Evolutionary conservation across 2,797 vertebrate genomes (phyloP).

Genomic region (Xenopus petersii): DNA sequence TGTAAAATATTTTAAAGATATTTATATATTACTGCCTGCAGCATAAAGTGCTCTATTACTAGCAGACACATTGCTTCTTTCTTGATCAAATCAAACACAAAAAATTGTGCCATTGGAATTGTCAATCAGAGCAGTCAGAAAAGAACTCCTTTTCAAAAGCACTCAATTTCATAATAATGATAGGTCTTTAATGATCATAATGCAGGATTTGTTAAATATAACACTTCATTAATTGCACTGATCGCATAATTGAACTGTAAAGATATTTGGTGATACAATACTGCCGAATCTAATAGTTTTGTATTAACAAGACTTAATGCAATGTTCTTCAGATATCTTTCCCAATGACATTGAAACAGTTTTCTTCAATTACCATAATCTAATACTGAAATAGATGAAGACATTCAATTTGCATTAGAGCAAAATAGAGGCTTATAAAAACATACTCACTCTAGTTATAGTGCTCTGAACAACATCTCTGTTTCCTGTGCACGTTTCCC

Average conservation of each 20-base stretch:
- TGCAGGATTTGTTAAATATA: neutral
- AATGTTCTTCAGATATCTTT: conserved; percentile 21
- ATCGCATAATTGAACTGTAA: neutral
- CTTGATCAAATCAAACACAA: neutral
- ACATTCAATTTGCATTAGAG: conserved; percentile 32
- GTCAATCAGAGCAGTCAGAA: neutral
- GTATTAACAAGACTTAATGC: neutral
- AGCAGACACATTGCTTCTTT: too few relatives aligned
- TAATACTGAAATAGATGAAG: conserved; percentile 31
- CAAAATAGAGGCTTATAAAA: conserved; percentile 31
- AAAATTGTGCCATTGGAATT: neutral
- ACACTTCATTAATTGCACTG: neutral
- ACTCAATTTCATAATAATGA: neutral
- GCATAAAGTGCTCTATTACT: too few relatives aligned
- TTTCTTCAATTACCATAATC: conserved; percentile 35
- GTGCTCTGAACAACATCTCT: neutral
- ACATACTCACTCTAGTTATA: neutral
- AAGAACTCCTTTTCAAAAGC: neutral
- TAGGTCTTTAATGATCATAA: neutral
- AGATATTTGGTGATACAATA: neutral
- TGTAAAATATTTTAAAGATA: too few relatives aligned
- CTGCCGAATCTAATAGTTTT: neutral
- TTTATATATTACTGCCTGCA: too few relatives aligned
- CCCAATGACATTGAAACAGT: conserved; percentile 23
- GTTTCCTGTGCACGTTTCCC: too few relatives aligned